Base-by-base conservation (phyloP, 2,888 invertebrate species). In the Nomada ferruginata region DNA sequence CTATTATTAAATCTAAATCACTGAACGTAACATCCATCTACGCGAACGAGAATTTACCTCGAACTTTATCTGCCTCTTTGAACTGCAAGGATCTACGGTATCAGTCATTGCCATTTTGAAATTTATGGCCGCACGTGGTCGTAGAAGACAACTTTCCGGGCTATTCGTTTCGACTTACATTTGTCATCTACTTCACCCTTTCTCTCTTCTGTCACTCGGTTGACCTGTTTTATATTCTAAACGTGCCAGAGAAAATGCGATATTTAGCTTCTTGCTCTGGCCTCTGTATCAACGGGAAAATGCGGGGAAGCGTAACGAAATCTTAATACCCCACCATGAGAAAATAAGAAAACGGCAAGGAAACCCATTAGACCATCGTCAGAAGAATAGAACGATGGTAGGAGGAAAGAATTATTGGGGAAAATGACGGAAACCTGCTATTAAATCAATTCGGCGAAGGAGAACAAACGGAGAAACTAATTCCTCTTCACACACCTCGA, bases 81-180 rank as follows among this genome's bases (percentile, higher is more conserved):
- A 15, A 55, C 4, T 29, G 10, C 3, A 10, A 4, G 0, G 13
- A 23, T 73, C 15, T 18, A 13, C 4, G 13, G 29, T 52, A 29
- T 60, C 36, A 11, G n/a, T 52, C 55, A 5, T n/a, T 26, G 18
- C 18, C n/a, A 4, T 47, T 53, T 5, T 10, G 36, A 76, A 64
- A 63, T 59, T 76, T 20, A 50, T 18, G 26, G 50, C 20, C 36
- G 20, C 20, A 52, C 71, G 15, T 44, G 59, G 11, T 7, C n/a
- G 26, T 10, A 2, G 0, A 50, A n/a, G 29, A 59, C 47, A 44
- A 57, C 42, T 55, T 52, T 60, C 57, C 63, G 15, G 18, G 18
- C 26, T 29, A 59, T 73, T 59, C 59, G 60, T 52, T 59, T 69
- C 79, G 42, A 64, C 36, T 70, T 65, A 65, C 76, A 76, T 79